A percentile compares a stretch with the other conserved stretches of the same genome.
These are phyloP conservation scores for Antennarius maculatus DNA, from an alignment of 2,797 vertebrate genomes.

Conservation along the genomic window DNA sequence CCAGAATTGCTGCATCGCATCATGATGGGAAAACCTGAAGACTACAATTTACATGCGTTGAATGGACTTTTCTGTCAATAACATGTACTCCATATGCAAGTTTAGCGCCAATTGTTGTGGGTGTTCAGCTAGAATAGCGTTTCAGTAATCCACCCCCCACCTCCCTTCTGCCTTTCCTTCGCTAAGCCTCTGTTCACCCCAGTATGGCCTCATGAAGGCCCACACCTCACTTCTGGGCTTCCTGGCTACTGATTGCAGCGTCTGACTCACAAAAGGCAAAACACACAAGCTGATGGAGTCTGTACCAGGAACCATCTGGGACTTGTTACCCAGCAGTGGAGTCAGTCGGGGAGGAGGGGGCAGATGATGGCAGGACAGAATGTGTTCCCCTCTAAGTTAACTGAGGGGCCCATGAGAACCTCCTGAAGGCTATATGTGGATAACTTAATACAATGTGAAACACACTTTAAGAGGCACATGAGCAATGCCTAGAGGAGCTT, in stretches of 20 bases:
- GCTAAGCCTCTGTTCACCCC: slow-evolving; percentile 48
- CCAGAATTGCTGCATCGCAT: neutral
- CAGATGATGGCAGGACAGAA: slow-evolving; percentile 43
- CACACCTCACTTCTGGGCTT: slow-evolving; percentile 65
- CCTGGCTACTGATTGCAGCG: slow-evolving; percentile 68
- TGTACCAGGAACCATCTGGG: slow-evolving; percentile 82
- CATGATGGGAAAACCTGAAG: neutral
- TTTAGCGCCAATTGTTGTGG: slow-evolving; percentile 10
- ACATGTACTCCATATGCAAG: slow-evolving; percentile 4
- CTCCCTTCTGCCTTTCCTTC: slow-evolving; percentile 16
- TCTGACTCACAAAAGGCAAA: slow-evolving; percentile 76
- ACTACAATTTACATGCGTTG: neutral
- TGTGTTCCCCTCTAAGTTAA: slow-evolving; percentile 43
- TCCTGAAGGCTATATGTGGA: neutral
- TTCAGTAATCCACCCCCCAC: slow-evolving; percentile 2
- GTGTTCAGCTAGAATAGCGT: neutral
- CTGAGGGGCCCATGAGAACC: slow-evolving; percentile 34
- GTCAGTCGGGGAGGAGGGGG: slow-evolving; percentile 43
- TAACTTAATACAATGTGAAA: neutral
- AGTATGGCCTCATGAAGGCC: slow-evolving; percentile 44
- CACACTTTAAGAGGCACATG: neutral
- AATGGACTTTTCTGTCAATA: neutral
- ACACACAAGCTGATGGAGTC: slow-evolving; percentile 70
- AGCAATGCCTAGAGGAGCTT: neutral
- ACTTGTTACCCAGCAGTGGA: slow-evolving; percentile 71